Conservation (phyloP, 2,113 vertebrate genomes). For the Gasterosteus aculeatus region DNA sequence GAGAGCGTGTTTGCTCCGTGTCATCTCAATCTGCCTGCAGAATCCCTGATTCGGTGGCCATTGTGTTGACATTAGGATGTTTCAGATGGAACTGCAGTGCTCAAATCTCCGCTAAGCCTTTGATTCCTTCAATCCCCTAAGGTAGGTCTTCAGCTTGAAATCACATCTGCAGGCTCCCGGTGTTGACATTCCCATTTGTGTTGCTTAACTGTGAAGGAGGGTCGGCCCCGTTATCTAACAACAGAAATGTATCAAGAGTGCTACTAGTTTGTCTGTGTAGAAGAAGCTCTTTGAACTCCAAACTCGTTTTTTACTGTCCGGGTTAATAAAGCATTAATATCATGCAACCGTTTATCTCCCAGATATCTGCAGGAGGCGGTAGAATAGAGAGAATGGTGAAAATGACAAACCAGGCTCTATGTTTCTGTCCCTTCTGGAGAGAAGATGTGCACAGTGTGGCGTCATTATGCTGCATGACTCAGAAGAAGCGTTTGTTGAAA, state of each 20-base stretch:
- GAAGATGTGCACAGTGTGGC: constrained; percentile 41
- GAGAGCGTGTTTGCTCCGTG: constrained; percentile 55
- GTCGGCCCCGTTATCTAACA: constrained; percentile 67
- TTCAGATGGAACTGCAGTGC: constrained; percentile 66
- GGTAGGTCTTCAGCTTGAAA: constrained; percentile 68
- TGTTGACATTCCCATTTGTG: constrained; percentile 51
- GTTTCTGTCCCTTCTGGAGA: constrained; percentile 36
- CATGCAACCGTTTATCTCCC: constrained; percentile 28
- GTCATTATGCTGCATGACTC: constrained; percentile 72
- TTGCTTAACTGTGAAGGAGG: constrained; percentile 57
- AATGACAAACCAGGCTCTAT: constrained; percentile 42
- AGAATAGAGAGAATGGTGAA: constrained; percentile 22
- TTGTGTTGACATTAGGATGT: constrained; percentile 67
- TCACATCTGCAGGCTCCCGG: constrained; percentile 65
- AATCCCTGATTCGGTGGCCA: constrained; percentile 58
- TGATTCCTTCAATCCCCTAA: constrained; percentile 74
- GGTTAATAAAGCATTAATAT: constrained; percentile 22
- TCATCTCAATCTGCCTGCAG: constrained; percentile 40
- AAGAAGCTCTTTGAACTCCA: constrained; percentile 27
- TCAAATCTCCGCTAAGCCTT: constrained; percentile 74
- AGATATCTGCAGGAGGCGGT: constrained; percentile 35
- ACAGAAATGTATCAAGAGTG: constrained; percentile 47
- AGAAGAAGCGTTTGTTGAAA: constrained; percentile 61
- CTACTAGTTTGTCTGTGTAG: constrained; percentile 21
- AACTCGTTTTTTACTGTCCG: constrained; percentile 23